A percentile compares a stretch with the other conserved stretches of the same genome.
Evolutionary conservation across 2,888 invertebrate genomes (phyloP).

Genomic region (Epirrhoe tristata): DNA sequence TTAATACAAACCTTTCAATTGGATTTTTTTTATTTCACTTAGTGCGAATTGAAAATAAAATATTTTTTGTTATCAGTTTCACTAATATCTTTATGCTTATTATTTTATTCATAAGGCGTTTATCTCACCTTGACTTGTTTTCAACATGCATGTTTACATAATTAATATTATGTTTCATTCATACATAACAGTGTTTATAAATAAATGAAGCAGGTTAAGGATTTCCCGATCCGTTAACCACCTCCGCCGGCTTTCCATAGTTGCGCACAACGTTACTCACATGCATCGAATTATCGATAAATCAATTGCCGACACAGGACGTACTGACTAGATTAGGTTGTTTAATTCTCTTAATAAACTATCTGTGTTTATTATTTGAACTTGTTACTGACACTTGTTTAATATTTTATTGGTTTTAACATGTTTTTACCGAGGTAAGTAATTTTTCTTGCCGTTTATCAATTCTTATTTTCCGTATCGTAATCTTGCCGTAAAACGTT

Average conservation of each 20-base stretch:
- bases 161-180: slow-evolving; percentile 11
- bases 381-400: slow-evolving; percentile 4
- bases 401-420: slow-evolving; percentile 1
- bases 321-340: slow-evolving; percentile 4
- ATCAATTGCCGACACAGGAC: slow-evolving; percentile 24
- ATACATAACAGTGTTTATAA: slow-evolving; percentile 29
- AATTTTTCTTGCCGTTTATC: slow-evolving; percentile 6
- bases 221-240: slow-evolving; percentile 32
- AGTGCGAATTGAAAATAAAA: not conserved
- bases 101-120: not conserved
- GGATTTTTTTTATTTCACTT: not conserved
- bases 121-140: not conserved
- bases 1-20: not conserved
- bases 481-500: not conserved
- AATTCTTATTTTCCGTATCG: not conserved
- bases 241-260: slow-evolving; percentile 30
- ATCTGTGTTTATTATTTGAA: too few relatives aligned
- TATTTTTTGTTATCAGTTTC: not conserved
- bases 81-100: not conserved
- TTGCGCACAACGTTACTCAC: not conserved
- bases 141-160: slow-evolving; percentile 9
- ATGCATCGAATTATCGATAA: slow-evolving; percentile 10
- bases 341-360: slow-evolving; percentile 12
- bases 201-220: slow-evolving; percentile 31
- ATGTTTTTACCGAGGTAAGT: slow-evolving; percentile 35